phyloP scores from a whole-genome alignment of 1,140 invertebrate species.

The Thereuonema tuberculata region DNA sequence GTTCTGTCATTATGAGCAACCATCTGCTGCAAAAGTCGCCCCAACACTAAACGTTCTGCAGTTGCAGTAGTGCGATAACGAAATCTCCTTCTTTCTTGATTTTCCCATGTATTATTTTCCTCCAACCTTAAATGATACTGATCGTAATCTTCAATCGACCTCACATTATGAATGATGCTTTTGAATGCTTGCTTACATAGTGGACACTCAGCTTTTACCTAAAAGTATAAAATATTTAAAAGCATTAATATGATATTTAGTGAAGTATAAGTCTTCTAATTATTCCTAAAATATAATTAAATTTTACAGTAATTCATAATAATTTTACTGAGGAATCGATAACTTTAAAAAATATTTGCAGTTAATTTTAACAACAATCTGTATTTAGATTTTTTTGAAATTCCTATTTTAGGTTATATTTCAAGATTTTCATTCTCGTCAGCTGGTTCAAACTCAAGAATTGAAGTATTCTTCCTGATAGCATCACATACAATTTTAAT shows the following conservation, averaged over 20 bases:
- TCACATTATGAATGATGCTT: constrained; percentile 82
- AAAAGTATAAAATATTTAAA: constrained; percentile 12
- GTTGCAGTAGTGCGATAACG: constrained; percentile 37
- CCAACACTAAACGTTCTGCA: constrained; percentile 38
- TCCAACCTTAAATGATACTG: constrained; percentile 49
- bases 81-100: constrained; percentile 16
- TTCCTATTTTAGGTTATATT: too few relatives aligned
- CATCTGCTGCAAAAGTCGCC: constrained; percentile 31
- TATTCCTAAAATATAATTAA: too few relatives aligned
- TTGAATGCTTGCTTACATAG: constrained; percentile 83
- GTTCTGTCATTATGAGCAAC: constrained; percentile 6
- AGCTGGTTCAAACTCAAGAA: too few relatives aligned
- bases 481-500: too few relatives aligned
- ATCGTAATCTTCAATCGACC: constrained; percentile 72
- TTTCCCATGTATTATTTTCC: constrained; percentile 11
- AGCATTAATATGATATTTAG: neutral
- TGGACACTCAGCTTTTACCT: constrained; percentile 82
- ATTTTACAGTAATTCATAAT: too few relatives aligned
- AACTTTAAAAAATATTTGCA: too few relatives aligned
- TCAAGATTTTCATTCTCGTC: too few relatives aligned
- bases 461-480: too few relatives aligned
- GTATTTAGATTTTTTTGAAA: too few relatives aligned
- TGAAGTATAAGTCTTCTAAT: too few relatives aligned
- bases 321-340: too few relatives aligned
- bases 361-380: too few relatives aligned